Evolutionary conservation across 1,140 invertebrate species (phyloP), one percentile per base, ranked within the genome.

Genomic region (Spodoptera litura): DNA sequence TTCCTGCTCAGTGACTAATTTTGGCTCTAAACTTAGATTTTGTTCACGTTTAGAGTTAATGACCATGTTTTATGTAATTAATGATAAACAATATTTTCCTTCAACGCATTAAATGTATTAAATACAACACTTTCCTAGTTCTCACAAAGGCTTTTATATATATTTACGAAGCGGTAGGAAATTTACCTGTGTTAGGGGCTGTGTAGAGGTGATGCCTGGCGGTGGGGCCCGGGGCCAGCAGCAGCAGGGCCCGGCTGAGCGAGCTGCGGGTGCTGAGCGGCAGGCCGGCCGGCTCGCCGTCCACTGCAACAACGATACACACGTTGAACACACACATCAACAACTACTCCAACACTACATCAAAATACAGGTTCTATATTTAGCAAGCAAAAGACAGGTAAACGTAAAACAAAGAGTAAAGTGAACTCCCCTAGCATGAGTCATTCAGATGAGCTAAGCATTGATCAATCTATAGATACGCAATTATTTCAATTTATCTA

Each of bases 171-270:
- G 31, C 31, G 2, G 31, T 31, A 31, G 31, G 31, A 31, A 82
- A 79, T 4, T 83, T 78, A 94, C 93, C 93, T 79, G 91, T 93
- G 78, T 93, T 94, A 62, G 91, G 91, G 38, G 91, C 89, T 27
- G 90, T 91, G 82, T 94, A 94, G 25, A 93, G 87, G 70, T 92
- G 93, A 52, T 94, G 93, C 20, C 93, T 79, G 11, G 89, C 87
- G 35, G 90, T 85, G 49, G 90, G 89, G 13, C 91, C 82, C 3
- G 92, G 92, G 15, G 92, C 89, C 8, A 94, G 87, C n/a, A 94
- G 87, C 55, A 93, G 87, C 52, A 93, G 82, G 52, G 90, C 92
- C 61, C 91, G 79, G 25, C 91, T 89, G 12, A 94, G 86, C 3
- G 89, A 90, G 71, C 91, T 89, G 10, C 93, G 87, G 27, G 91